Conservation (phyloP, 1,140 invertebrate genomes). For the Schlechtendalia chinensis region DNA sequence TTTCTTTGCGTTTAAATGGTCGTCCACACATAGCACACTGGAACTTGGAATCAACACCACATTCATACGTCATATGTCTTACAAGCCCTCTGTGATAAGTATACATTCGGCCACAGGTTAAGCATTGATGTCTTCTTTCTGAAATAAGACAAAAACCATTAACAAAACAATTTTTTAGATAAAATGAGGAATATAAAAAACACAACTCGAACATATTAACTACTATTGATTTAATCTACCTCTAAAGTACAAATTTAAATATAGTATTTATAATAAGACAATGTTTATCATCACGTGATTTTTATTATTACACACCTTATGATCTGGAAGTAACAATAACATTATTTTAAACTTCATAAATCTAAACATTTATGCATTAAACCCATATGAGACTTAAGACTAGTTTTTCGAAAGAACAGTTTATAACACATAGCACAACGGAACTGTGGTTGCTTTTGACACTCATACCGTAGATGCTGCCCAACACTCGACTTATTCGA, state of each 20-base stretch:
- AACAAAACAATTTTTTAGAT: not conserved
- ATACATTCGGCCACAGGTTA: conserved; percentile 55
- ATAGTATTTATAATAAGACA: not conserved
- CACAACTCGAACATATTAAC: conserved; percentile 34
- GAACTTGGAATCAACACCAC: conserved; percentile 56
- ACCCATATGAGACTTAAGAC: conserved; percentile 55
- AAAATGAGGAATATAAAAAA: not conserved
- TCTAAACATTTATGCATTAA: conserved; percentile 43
- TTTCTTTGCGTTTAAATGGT: conserved; percentile 59
- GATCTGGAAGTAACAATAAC: not conserved
- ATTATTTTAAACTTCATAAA: conserved; percentile 14
- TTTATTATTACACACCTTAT: conserved; percentile 24
- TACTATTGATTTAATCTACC: conserved; percentile 7
- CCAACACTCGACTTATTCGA: conserved; percentile 56
- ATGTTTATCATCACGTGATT: not conserved
- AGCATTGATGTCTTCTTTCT: conserved; percentile 44
- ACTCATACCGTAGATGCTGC: conserved; percentile 60
- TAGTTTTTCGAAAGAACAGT: conserved; percentile 56
- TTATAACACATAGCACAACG: conserved; percentile 63
- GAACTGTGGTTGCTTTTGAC: conserved; percentile 66
- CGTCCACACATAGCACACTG: conserved; percentile 56
- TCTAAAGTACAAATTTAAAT: not conserved
- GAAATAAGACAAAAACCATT: conserved; percentile 25
- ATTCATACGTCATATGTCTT: conserved; percentile 54
- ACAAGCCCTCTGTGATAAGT: conserved; percentile 50